Conservation (phyloP, 2,113 vertebrate genomes). For the Bos indicus region DNA sequence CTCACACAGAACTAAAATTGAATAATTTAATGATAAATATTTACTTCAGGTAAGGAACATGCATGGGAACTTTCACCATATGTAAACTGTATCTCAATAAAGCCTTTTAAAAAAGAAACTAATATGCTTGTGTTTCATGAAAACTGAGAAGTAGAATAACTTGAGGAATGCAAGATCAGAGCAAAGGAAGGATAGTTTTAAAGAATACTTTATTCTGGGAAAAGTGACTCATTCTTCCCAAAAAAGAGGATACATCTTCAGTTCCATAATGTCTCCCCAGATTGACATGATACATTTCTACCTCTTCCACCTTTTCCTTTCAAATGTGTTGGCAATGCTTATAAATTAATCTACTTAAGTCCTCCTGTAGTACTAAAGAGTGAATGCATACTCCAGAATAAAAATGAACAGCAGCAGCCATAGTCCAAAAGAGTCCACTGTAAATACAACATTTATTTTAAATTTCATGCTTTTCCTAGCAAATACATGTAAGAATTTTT, state of each 20-base stretch:
- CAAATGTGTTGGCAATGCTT: not conserved
- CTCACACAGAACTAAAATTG: not conserved
- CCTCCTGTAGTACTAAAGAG: not conserved
- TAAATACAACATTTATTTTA: not conserved
- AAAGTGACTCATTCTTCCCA: not conserved
- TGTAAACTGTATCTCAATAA: not conserved
- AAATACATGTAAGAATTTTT: not conserved
- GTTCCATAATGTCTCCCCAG: not conserved
- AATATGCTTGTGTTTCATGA: conserved; percentile 9
- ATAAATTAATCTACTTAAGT: not conserved
- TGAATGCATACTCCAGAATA: not conserved
- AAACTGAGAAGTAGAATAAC: not conserved
- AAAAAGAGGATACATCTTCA: not conserved
- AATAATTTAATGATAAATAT: not conserved
- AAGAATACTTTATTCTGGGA: not conserved
- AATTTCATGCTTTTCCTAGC: not conserved
- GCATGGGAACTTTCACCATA: not conserved
- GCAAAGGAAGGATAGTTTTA: not conserved
- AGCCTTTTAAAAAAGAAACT: not conserved
- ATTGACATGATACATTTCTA: not conserved
- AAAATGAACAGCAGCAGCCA: not conserved
- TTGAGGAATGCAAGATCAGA: not conserved
- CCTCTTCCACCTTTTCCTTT: not conserved
- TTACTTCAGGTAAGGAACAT: not conserved
- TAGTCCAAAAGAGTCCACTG: not conserved